Evolutionary conservation across 1,140 invertebrate genomes (phyloP), one percentile per base, ranked within the genome.

Genomic region (Akabosia matsudoensis): DNA sequence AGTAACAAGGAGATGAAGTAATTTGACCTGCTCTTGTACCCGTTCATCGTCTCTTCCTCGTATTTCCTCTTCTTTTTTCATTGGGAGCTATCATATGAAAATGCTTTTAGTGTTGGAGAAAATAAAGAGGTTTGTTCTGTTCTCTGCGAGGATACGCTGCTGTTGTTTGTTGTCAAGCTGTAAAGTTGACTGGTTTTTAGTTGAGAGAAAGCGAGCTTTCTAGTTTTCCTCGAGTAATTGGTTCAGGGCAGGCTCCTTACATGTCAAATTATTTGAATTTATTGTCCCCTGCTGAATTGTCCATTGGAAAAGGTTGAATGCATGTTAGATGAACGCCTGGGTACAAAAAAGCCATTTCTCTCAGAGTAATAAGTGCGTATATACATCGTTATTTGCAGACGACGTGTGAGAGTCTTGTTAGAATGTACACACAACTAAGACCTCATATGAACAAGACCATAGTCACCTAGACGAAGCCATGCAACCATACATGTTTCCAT

Each of bases 221-320:
- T 67, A 67, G 61, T 67, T 61, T 67, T 31, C n/a, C 61, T 67
- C 61, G 24, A 67, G 61, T 67, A 67, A 67, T 67, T 67, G 61
- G 61, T 67, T 67, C 61, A 67, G 61, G 61, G 61, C 61, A 67
- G 61, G 61, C 61, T 67, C 61, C 61, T 67, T 67, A 67, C 61
- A 67, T 67, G 61, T 67, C 61, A 67, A 67, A 67, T 67, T 67
- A 67, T 67, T 67, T 67, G 61, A 67, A 67, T 67, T 67, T 67
- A 67, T 67, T 67, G 61, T 67, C 61, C 61, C 61, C 61, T 67
- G 61, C 61, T 67, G 61, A 67, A 67, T 67, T 67, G 61, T 67
- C 61, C 61, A 30, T n/a, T 67, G 61, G 4, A 67, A 13, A n/a
- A 4, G 61, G 10, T 30, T 67, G 61, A 3, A 67, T 56, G 54